Evolutionary conservation across 2,797 vertebrate genomes (phyloP), one percentile per base, ranked within the genome.

Genomic region (Sardinella longiceps): DNA sequence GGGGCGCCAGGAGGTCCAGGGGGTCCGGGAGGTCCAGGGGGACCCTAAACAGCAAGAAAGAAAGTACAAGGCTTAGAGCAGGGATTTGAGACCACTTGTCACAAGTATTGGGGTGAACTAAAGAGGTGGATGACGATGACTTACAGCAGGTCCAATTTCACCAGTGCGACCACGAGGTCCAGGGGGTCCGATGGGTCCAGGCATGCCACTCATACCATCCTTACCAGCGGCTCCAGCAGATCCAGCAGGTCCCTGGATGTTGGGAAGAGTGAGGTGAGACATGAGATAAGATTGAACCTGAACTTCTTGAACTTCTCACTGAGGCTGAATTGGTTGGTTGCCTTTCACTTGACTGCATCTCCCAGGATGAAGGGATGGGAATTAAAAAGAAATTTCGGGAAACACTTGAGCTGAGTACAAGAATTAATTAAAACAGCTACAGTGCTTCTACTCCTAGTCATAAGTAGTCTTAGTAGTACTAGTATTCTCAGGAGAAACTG

Each of bases 151-250:
- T 91, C 98, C 98, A 83, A 96, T 95, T 63, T 99, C 98, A 48
- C 98, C 98, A 91, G 94, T 97, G 89, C 98, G 98, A 92, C 98
- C 98, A 43, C 98, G 97, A 89, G 98, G 96, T 91, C 98, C 98
- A 74, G 98, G 96, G 86, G 98, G 98, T 20, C 98, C 98, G n/a
- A 97, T 97, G 85, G 98, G 98, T 89, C 98, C 98, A 0, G 98
- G 97, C 84, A 98, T 95, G 83, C 98, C 98, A 2, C 93, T 96
- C 94, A 97, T 95, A 90, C 98, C 98, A 0, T 99, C 98, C 91
- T 99, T 99, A 92, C 98, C 98, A 74, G 97, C 0, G 87, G 96
- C 0, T 82, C 98, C 98, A 90, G 97, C 86, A 86, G 96, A 91
- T 90, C 98, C 98, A 81, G 96, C 85, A n/a, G 98, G 96, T 90